Conservation (phyloP, 2,888 invertebrate species). For the Chalcosyrphus nemorum region DNA sequence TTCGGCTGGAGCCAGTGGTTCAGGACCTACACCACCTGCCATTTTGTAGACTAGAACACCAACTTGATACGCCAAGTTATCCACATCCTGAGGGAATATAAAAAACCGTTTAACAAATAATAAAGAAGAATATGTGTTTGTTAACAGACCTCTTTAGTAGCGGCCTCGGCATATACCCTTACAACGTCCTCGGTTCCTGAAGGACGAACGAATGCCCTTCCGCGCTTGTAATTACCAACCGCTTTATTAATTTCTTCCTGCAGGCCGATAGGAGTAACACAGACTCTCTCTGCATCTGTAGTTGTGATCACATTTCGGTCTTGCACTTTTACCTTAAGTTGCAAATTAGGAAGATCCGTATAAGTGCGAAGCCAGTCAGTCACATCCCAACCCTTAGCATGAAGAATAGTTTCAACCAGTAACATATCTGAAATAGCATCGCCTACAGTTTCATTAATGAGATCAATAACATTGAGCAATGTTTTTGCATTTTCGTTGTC, state of each 20-base stretch:
- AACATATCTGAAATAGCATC: conserved; percentile 98
- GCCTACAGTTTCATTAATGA: conserved; percentile 97
- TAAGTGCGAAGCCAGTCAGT: conserved; percentile 92
- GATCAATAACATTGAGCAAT: conserved; percentile 88
- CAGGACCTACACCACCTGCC: conserved; percentile 90
- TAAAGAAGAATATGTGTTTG: background rate
- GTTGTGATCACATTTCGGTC: conserved; percentile 94
- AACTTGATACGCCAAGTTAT: conserved; percentile 89
- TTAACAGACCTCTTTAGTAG: conserved; percentile 85
- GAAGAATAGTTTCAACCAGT: conserved; percentile 94
- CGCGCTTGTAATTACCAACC: conserved; percentile 87
- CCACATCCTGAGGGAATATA: conserved; percentile 84
- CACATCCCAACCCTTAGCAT: conserved; percentile 90
- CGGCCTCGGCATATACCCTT: conserved; percentile 97
- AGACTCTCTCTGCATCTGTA: conserved; percentile 92
- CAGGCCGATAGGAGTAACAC: conserved; percentile 91
- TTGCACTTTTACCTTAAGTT: conserved; percentile 93
- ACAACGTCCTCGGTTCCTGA: conserved; percentile 99
- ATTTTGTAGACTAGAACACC: conserved; percentile 88
- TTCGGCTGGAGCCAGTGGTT: conserved; percentile 82
- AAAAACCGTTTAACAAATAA: conserved; percentile 21
- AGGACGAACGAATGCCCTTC: conserved; percentile 95
- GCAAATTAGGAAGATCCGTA: conserved; percentile 92
- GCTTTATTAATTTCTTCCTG: conserved; percentile 90
- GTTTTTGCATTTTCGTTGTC: conserved; percentile 82